A percentile compares a stretch with the other conserved stretches of the same genome.
Conservation (phyloP, 2,113 vertebrate genomes). For the Caloenas nicobarica region DNA sequence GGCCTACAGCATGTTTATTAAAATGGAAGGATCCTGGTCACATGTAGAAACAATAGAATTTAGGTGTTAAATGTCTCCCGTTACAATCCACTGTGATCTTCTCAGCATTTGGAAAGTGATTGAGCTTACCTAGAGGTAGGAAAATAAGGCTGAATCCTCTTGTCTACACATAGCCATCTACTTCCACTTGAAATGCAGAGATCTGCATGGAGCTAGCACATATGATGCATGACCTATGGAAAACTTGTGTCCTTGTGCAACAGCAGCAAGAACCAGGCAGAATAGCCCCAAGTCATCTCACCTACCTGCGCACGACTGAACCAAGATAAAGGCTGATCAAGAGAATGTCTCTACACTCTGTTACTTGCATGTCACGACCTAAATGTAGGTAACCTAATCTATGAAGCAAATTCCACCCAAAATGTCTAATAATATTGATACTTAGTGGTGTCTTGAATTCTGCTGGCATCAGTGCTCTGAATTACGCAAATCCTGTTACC, state of each 20-base stretch:
- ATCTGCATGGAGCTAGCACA: rapidly evolving
- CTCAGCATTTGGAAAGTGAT: not conserved
- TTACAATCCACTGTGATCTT: not conserved
- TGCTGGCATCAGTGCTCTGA: not conserved
- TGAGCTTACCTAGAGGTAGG: not conserved
- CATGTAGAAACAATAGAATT: not conserved
- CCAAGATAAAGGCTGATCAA: not conserved
- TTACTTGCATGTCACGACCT: not conserved
- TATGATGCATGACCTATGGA: rapidly evolving
- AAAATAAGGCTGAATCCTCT: not conserved
- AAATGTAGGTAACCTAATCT: not conserved
- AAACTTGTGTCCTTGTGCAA: not conserved
- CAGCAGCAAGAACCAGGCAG: not conserved
- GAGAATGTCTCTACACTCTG: not conserved
- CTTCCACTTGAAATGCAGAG: not conserved
- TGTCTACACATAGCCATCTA: not conserved
- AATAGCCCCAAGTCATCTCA: not conserved
- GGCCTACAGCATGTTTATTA: not conserved
- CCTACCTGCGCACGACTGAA: rapidly evolving
- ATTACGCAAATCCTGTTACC: not conserved
- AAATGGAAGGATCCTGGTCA: not conserved
- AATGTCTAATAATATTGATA: not conserved
- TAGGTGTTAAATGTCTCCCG: not conserved
- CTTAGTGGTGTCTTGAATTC: not conserved
- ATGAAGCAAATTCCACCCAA: not conserved